Conservation (phyloP, 2,113 vertebrate species). For the Gallinago undulata region DNA sequence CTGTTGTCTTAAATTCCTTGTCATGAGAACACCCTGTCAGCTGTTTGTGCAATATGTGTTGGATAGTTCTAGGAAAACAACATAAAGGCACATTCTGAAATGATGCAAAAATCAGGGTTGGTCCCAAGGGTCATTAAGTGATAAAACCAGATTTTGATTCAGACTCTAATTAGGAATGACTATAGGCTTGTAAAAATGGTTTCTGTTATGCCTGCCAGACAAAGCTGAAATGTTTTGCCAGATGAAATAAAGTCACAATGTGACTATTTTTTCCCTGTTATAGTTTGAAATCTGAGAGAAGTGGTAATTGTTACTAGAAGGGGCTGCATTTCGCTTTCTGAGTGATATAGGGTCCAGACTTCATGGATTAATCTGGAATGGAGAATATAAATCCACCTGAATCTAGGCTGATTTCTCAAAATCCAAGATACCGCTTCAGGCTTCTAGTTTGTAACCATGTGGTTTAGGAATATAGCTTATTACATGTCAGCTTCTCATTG, state of each 20-base stretch:
- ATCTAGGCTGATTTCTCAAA: background rate
- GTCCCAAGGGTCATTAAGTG: background rate
- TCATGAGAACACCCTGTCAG: background rate
- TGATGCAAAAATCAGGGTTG: background rate
- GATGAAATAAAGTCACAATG: background rate
- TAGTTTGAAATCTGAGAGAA: background rate
- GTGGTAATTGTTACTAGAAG: background rate
- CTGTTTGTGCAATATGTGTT: background rate
- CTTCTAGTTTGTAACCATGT: background rate
- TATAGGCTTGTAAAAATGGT: background rate
- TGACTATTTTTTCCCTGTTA: background rate
- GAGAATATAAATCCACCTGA: background rate
- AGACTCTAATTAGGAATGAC: background rate
- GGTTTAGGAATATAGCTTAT: background rate
- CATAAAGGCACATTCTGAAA: background rate
- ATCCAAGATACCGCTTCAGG: background rate
- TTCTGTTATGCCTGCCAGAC: background rate
- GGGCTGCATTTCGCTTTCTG: background rate
- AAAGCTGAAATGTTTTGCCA: background rate
- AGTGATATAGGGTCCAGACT: background rate
- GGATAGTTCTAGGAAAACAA: background rate
- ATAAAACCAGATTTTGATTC: background rate
- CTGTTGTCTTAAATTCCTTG: background rate
- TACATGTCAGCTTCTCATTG: background rate
- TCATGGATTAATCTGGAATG: background rate